phyloP scores from a whole-genome alignment of 2,888 invertebrate species.

The Anticlea derivata region DNA sequence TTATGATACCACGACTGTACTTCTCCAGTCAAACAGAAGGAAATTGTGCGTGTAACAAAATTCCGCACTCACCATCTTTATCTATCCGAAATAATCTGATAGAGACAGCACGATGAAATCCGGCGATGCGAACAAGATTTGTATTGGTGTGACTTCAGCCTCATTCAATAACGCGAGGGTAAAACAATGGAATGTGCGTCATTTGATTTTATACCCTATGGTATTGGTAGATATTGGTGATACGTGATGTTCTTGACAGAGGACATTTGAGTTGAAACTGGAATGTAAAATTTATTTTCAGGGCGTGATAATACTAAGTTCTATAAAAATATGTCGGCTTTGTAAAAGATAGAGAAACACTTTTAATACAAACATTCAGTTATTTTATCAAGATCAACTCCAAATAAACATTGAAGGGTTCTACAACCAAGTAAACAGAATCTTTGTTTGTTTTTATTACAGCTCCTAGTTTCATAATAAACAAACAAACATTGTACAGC shows the following conservation, averaged over 20 bases:
- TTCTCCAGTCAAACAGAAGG: conserved; percentile 15
- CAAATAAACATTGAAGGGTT: no score
- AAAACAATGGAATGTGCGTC: conserved; percentile 27
- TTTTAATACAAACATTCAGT: no score
- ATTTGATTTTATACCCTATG: conserved; percentile 25
- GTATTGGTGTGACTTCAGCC: conserved; percentile 14
- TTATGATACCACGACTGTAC: conserved; percentile 49
- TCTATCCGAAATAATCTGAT: conserved; percentile 1
- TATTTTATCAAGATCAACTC: no score
- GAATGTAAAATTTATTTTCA: not conserved
- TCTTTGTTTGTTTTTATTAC: no score
- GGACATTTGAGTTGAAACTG: conserved; percentile 15
- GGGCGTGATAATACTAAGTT: not conserved
- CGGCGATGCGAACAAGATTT: not conserved
- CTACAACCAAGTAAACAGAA: no score
- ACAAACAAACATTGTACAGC: no score
- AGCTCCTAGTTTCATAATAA: no score
- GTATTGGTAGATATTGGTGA: conserved; percentile 12
- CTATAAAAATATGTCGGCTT: no score
- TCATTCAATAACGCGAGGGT: conserved; percentile 30
- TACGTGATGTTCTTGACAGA: conserved; percentile 13
- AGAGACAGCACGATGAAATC: conserved; percentile 18
- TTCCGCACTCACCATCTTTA: not conserved
- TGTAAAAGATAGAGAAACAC: no score
- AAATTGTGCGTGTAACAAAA: conserved; percentile 6